Percentiles rank a stretch among this genome's conserved stretches.
Conservation (phyloP, 1,140 invertebrate genomes). For the Procambarus clarkii region DNA sequence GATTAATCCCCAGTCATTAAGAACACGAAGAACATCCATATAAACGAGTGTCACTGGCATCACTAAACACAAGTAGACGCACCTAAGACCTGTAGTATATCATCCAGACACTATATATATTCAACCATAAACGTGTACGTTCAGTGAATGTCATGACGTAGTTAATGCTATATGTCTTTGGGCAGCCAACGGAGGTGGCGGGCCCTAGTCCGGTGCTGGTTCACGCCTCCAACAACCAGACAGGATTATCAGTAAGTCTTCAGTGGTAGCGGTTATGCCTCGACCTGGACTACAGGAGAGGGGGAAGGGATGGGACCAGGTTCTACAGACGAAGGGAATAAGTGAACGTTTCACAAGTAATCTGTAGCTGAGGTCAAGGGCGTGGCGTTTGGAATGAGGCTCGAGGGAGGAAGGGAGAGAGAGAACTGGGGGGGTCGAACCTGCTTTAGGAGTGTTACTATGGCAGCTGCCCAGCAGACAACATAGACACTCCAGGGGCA, state of each 20-base stretch:
- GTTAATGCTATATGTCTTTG: too few relatives aligned
- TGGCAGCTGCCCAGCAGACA: slow-evolving; percentile 26
- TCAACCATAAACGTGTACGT: background rate
- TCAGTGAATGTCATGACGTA: too few relatives aligned
- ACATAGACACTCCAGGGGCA: background rate
- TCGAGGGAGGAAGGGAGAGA: background rate
- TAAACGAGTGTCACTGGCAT: background rate
- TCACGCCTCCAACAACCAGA: too few relatives aligned
- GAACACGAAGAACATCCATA: background rate
- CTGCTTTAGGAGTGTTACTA: background rate
- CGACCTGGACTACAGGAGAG: background rate
- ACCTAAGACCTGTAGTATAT: background rate
- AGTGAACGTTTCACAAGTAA: background rate
- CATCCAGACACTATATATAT: background rate
- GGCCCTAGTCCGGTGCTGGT: too few relatives aligned
- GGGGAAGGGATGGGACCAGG: too few relatives aligned
- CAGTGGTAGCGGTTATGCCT: background rate
- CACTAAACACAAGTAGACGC: background rate
- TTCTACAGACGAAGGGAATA: background rate
- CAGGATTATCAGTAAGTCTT: background rate
- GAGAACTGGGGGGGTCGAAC: background rate
- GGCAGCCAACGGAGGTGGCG: too few relatives aligned
- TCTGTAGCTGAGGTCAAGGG: background rate
- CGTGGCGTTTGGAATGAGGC: background rate
- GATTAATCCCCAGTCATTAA: background rate